Evolutionary conservation across 2,888 invertebrate genomes (phyloP), one percentile per base, ranked within the genome.

Genomic region (Hyles lineata): DNA sequence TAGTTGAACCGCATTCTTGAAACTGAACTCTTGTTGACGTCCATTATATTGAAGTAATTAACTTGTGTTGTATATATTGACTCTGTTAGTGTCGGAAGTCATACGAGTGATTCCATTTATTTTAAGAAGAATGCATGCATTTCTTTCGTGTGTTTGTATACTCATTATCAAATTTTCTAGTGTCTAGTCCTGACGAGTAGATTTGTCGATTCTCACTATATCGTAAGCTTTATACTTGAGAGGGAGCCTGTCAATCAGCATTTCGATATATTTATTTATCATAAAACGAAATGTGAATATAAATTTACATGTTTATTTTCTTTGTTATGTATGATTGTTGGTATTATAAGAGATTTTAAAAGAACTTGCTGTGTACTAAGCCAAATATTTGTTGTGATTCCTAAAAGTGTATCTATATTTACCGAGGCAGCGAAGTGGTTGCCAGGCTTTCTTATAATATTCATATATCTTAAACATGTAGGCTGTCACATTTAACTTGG

Each of bases 111-210:
- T 94, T 94, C 94, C 94, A 94, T 94, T 93, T 94, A 91, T 89
- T 92, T 86, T 94, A 93, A 93, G 93, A 90, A 87, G 93, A 90
- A 92, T 94, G 94, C 92, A 89, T 94, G 94, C 92, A 94, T 94
- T 94, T 94, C 92, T 93, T 88, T 88, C 74, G 93, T 92, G 90
- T 94, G 93, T 91, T 88, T 92, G 93, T 92, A 85, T 89, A 92
- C 89, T 93, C 92, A 91, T 91, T 90, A 69, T 90, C 90, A 89
- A 87, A 90, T 87, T 89, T 89, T 87, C 84, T 92, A 92, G 91
- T 90, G 88, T 93, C 94, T 94, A 94, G 94, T 94, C 93, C 89
- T 90, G 89, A 88, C 86, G 87, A 89, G 89, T 92, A 90, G 90
- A 82, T 88, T 77, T 86, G 83, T 89, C 86, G 92, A 92, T 92